These are phyloP conservation scores for Bombus terrestris DNA, from an alignment of 1,140 invertebrate species.

Conservation along the genomic window DNA sequence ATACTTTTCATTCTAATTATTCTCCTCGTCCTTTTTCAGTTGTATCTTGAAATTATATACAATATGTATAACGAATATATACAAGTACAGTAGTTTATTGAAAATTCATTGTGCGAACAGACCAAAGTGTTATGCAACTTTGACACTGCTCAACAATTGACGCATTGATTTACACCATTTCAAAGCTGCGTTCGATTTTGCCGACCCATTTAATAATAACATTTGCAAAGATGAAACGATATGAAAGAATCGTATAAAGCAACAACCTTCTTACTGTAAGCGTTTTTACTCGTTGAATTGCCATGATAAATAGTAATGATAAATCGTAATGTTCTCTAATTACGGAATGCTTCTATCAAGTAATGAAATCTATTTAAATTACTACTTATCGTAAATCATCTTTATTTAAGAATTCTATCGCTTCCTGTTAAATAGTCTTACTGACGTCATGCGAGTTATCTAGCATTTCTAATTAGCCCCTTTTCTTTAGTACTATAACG, in stretches of 20 bases:
- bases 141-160: slow-evolving; percentile 4
- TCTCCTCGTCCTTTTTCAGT: background rate
- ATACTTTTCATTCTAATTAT: background rate
- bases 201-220: background rate
- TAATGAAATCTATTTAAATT: background rate
- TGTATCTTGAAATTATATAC: background rate
- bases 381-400: background rate
- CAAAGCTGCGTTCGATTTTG: background rate
- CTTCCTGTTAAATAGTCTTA: background rate
- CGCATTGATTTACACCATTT: slow-evolving; percentile 18
- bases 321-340: too few relatives aligned
- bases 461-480: background rate
- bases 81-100: background rate
- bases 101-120: background rate
- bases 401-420: too few relatives aligned
- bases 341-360: background rate
- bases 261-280: background rate
- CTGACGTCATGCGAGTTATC: background rate
- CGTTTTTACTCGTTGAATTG: background rate
- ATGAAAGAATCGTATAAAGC: background rate
- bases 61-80: too few relatives aligned
- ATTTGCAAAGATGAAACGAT: background rate
- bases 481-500: background rate
- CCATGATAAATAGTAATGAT: too few relatives aligned
- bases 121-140: slow-evolving; percentile 10